phyloP scores from a whole-genome alignment of 1,140 invertebrate species.

The Melitaea cinxia region DNA sequence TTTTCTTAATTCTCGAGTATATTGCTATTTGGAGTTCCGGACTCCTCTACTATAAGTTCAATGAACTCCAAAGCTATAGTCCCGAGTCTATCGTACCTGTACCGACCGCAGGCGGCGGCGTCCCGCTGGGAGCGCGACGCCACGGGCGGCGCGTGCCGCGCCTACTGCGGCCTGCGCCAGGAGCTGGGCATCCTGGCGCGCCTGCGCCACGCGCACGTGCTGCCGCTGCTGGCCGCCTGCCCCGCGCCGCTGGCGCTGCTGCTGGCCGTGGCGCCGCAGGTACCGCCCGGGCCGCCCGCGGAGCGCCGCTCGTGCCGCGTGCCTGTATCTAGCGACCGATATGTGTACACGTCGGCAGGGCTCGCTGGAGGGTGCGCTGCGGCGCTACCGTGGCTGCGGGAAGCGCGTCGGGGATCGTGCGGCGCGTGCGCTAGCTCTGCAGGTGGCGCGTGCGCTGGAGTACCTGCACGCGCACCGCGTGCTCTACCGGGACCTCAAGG shows the following conservation, averaged over 20 bases:
- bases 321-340: not conserved
- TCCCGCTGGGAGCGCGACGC: constrained; percentile 95
- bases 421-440: constrained; percentile 92
- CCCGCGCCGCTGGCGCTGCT: constrained; percentile 95
- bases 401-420: constrained; percentile 90
- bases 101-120: constrained; percentile 85
- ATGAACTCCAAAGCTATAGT: too few species aligned
- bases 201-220: constrained; percentile 94
- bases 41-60: too few species aligned
- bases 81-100: too few species aligned
- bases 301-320: constrained; percentile 35
- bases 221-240: constrained; percentile 94
- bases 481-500: constrained; percentile 97
- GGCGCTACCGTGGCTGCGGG: constrained; percentile 92
- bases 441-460: constrained; percentile 96
- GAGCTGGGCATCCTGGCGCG: constrained; percentile 95
- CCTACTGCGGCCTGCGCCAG: constrained; percentile 96
- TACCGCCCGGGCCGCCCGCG: constrained; percentile 23
- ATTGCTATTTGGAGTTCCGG: too few species aligned
- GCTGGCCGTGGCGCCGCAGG: constrained; percentile 92
- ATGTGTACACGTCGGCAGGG: constrained; percentile 83
- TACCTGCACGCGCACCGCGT: constrained; percentile 97
- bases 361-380: constrained; percentile 91
- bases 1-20: too few species aligned
- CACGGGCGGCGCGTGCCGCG: constrained; percentile 95